Base-by-base conservation (phyloP, 2,888 invertebrate genomes). In the Acanthacorydalis orientalis region DNA sequence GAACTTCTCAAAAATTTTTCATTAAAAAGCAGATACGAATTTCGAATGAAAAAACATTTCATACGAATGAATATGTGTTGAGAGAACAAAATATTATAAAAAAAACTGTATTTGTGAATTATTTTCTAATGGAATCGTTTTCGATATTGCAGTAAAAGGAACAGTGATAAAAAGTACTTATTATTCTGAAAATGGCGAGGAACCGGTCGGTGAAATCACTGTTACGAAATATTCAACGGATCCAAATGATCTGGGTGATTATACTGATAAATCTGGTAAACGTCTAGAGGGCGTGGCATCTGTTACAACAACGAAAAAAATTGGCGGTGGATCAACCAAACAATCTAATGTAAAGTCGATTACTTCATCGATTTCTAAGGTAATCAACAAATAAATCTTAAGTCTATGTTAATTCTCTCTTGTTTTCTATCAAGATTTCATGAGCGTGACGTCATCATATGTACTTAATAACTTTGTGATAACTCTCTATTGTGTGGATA, bases 151-250 rank as follows among this genome's bases (percentile, higher is more conserved):
- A 83, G 83, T 83, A 63, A 80, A 82, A 69, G 81, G 81, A 57
- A 78, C 80, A 49, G 76, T 81, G 53, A 70, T 81, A 55, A 74
- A 72, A 43, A 76, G 79, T 64, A 75, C 78, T 62, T 80, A 70
- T 61, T 78, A 78, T 63, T 75, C 79, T 16, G 75, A 78, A 59
- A 78, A 80, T 65, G 82, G 81, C 35, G 68, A 76, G 41, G 77
- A 75, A 58, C 82, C 83, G 1, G 72, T 74, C 44, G 81, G 81
- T 43, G 73, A 77, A 49, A 73, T 83, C 38, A 79, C 78, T 51
- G 75, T 80, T 51, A 79, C 81, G 8, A 75, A 80, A 53, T 83
- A 82, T 64, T 78, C 80, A 44, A 74, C 72, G 52, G 73, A 78
- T 61, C 78, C 80, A 0, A 72, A 66, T 54, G 73, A 75, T 57